Conservation (phyloP, 1,140 invertebrate species). For the Sitophilus oryzae region DNA sequence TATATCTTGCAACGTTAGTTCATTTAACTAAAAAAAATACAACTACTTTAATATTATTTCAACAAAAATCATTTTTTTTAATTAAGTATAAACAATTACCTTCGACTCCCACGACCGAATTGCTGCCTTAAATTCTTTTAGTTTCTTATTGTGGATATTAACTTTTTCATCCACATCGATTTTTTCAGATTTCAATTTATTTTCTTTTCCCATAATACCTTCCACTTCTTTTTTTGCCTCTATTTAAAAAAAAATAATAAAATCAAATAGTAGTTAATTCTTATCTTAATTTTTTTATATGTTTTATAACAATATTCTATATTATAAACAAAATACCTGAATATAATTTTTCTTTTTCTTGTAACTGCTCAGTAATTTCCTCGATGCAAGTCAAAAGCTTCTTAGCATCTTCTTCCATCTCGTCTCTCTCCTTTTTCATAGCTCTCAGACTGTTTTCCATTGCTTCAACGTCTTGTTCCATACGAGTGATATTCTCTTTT, state of each 20-base stretch:
- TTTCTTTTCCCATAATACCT: slow-evolving; percentile 57
- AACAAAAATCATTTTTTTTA: slow-evolving; percentile 5
- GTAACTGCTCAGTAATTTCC: slow-evolving; percentile 43
- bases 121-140: slow-evolving; percentile 56
- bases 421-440: slow-evolving; percentile 54
- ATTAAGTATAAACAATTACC: slow-evolving; percentile 17
- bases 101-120: slow-evolving; percentile 31
- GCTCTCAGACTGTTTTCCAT: slow-evolving; percentile 56
- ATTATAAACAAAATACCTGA: slow-evolving; percentile 33
- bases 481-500: slow-evolving; percentile 61
- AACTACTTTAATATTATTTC: slow-evolving; percentile 6
- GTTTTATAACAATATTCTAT: no score
- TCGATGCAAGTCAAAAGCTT: slow-evolving; percentile 51
- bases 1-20: slow-evolving; percentile 65
- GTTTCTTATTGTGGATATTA: slow-evolving; percentile 55
- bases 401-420: slow-evolving; percentile 53
- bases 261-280: no score
- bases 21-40: slow-evolving; percentile 43
- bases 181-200: slow-evolving; percentile 61
- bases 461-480: slow-evolving; percentile 63
- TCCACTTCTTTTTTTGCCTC: slow-evolving; percentile 49
- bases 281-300: no score
- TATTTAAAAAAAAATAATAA: no score
- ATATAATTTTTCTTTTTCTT: slow-evolving; percentile 51
- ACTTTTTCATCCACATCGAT: slow-evolving; percentile 73